Percentiles rank a stretch among this genome's conserved stretches.
These are phyloP conservation scores for Ochotona princeps DNA, from an alignment of 2,113 vertebrate species.

Conservation along the genomic window DNA sequence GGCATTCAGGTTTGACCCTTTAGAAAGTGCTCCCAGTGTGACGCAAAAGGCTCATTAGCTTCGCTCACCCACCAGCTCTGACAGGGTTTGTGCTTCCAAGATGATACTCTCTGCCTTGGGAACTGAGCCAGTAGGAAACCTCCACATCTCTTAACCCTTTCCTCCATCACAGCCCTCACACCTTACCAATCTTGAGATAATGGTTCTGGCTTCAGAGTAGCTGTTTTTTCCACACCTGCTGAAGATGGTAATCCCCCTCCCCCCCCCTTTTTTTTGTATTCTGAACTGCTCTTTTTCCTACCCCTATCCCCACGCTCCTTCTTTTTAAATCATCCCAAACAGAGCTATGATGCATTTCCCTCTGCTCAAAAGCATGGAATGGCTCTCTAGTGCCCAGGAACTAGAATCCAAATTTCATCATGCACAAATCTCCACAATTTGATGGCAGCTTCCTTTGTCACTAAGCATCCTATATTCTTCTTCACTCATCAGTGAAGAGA, in stretches of 20 bases:
- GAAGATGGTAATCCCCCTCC: not conserved
- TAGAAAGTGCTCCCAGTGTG: conserved; percentile 28
- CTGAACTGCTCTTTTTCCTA: not conserved
- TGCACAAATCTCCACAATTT: not conserved
- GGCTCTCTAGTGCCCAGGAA: conserved; percentile 48
- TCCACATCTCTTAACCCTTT: conserved; percentile 53
- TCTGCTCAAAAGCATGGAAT: conserved; percentile 25
- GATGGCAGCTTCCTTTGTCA: conserved; percentile 18
- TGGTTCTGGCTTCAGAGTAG: not conserved
- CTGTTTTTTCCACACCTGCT: not conserved
- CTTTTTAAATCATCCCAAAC: not conserved
- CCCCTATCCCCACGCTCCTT: not conserved
- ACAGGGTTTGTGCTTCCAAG: not conserved
- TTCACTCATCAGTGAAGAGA: not conserved
- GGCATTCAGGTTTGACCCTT: conserved; percentile 58
- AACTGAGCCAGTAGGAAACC: not conserved
- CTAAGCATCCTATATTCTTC: not conserved
- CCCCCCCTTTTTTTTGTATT: conserved; percentile 3
- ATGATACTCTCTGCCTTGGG: not conserved
- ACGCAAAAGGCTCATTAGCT: conserved; percentile 46
- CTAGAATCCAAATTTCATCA: not conserved
- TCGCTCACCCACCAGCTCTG: conserved; percentile 2
- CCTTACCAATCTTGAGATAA: not conserved
- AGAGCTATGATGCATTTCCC: not conserved
- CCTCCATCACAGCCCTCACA: not conserved